A percentile compares a stretch with the other conserved stretches of the same genome.
phyloP scores from a whole-genome alignment of 2,797 vertebrate species.

The Girardinus metallicus region DNA sequence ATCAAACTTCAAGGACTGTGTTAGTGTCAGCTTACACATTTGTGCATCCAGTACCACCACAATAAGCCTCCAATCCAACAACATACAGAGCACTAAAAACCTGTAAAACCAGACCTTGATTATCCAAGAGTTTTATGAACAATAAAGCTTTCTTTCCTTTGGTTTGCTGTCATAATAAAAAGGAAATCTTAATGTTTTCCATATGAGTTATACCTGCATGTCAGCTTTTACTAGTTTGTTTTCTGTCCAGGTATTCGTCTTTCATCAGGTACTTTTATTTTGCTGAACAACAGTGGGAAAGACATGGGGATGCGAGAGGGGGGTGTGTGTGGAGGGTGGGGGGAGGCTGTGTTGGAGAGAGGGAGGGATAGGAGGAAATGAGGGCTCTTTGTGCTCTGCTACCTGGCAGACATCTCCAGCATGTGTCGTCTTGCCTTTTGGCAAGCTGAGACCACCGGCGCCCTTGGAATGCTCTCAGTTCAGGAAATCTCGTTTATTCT shows the following conservation, averaged over 20 bases:
- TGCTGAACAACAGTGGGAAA: slow-evolving; percentile 49
- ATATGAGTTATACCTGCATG: neutral
- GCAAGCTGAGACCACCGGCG: slow-evolving; percentile 85
- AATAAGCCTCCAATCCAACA: slow-evolving; percentile 49
- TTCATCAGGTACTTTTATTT: slow-evolving; percentile 42
- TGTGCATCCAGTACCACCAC: slow-evolving; percentile 63
- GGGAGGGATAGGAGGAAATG: slow-evolving; percentile 83
- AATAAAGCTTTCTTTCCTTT: neutral
- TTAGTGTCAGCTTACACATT: slow-evolving; percentile 77
- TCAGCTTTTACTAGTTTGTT: slow-evolving; percentile 1
- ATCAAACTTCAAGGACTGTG: slow-evolving; percentile 82
- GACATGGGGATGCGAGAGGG: slow-evolving; percentile 27
- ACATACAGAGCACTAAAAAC: slow-evolving; percentile 13
- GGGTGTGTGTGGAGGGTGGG: slow-evolving; percentile 5
- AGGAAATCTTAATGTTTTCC: neutral
- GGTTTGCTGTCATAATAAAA: neutral
- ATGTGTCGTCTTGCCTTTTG: slow-evolving; percentile 90
- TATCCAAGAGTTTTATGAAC: neutral
- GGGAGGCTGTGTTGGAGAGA: slow-evolving; percentile 16
- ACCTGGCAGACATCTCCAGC: slow-evolving; percentile 88
- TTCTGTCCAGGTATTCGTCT: slow-evolving; percentile 18
- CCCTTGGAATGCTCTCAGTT: slow-evolving; percentile 88
- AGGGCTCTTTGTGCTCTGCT: slow-evolving; percentile 87
- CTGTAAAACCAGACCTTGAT: slow-evolving; percentile 36
- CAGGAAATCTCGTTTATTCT: slow-evolving; percentile 90